Evolutionary conservation across 30 jellyfish, hydroid and myxozoan species (phyloP).

Genomic region (Mastigias papua): DNA sequence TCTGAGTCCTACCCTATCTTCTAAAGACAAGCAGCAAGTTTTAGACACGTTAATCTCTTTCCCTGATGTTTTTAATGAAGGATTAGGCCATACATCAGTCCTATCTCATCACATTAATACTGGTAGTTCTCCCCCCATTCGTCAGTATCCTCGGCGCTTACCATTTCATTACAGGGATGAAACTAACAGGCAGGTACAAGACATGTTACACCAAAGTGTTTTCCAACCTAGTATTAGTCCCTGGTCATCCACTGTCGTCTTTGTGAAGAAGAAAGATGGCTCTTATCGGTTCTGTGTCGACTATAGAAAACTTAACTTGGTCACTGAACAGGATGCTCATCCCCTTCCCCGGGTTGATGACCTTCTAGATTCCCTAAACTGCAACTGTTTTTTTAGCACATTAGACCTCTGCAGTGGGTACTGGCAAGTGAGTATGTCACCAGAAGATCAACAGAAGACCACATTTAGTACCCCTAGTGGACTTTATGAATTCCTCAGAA

Average conservation of each 20-base stretch:
- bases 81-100: not conserved
- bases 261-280: not conserved
- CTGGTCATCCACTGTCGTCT: not conserved
- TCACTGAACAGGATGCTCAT: not conserved
- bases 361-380: not conserved
- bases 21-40: no score
- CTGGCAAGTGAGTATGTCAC: not conserved
- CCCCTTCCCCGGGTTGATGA: not conserved
- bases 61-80: not conserved
- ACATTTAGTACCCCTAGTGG: not conserved
- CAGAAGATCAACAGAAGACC: not conserved
- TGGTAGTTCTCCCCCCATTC: not conserved
- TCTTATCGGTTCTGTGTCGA: not conserved
- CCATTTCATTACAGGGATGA: not conserved
- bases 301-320: not conserved
- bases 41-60: not conserved
- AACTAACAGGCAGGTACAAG: not conserved
- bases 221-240: not conserved
- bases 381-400: not conserved
- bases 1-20: no score
- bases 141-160: not conserved
- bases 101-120: not conserved
- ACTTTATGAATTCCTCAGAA: not conserved
- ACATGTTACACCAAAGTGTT: not conserved
- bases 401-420: not conserved